A percentile compares a stretch with the other conserved stretches of the same genome.
These are phyloP conservation scores for Acleris sparsana DNA, from an alignment of 2,888 invertebrate species.

Conservation along the genomic window DNA sequence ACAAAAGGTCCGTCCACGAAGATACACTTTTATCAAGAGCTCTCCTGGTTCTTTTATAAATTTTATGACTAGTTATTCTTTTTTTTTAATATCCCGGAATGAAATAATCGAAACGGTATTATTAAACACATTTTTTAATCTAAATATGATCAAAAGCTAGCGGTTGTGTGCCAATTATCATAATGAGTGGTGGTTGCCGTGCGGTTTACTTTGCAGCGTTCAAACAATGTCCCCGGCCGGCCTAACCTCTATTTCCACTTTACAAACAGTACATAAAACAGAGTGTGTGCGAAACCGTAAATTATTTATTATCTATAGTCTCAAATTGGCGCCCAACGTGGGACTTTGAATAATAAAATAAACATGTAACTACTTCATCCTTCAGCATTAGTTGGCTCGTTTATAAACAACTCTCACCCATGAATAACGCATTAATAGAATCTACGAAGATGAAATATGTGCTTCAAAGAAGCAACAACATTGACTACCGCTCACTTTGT, in stretches of 20 bases:
- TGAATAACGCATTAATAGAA: conserved; percentile 2
- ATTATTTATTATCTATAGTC: conserved; percentile 36
- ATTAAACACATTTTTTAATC: conserved; percentile 10
- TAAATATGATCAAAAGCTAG: conserved; percentile 48
- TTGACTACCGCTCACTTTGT: conserved; percentile 10
- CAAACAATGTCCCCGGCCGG: conserved; percentile 51
- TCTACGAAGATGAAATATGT: conserved; percentile 8
- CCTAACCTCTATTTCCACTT: conserved; percentile 39
- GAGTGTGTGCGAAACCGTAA: conserved; percentile 31
- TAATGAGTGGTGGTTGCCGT: conserved; percentile 59
- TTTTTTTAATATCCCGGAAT: not conserved
- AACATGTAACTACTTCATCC: not conserved
- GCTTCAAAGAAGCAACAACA: conserved; percentile 11
- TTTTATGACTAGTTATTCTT: not conserved
- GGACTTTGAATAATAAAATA: conserved; percentile 6
- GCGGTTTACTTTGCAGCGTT: conserved; percentile 61
- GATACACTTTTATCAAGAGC: not conserved
- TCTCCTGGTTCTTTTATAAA: not conserved
- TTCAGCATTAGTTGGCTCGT: not conserved
- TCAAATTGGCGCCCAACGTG: conserved; percentile 34
- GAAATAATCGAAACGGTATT: too few relatives aligned
- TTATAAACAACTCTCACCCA: conserved; percentile 2
- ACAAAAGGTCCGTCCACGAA: conserved; percentile 1
- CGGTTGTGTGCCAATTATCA: conserved; percentile 63
- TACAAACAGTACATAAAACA: conserved; percentile 41